Percentiles rank a stretch among this genome's conserved stretches.
phyloP scores from a whole-genome alignment of 2,888 invertebrate genomes.

The Sminthurides aquaticus region DNA sequence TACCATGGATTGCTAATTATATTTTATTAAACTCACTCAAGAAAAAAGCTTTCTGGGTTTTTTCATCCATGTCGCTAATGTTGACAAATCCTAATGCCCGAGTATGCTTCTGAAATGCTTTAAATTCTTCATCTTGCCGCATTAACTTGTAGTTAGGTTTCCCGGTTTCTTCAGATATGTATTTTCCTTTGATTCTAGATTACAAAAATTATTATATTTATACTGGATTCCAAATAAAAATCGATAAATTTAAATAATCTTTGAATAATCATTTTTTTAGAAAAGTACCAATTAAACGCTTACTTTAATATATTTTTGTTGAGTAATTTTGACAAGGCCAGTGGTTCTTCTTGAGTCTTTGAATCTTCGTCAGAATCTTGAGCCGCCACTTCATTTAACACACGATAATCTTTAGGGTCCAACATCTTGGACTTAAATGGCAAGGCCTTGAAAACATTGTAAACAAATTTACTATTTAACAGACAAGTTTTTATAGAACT shows the following conservation, averaged over 20 bases:
- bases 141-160: constrained; percentile 29
- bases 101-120: constrained; percentile 27
- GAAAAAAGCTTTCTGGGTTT: constrained; percentile 38
- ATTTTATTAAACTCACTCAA: constrained; percentile 30
- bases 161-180: constrained; percentile 29
- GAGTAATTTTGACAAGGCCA: constrained; percentile 24
- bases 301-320: constrained; percentile 23
- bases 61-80: constrained; percentile 21
- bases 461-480: neutral
- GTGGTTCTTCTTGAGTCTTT: neutral
- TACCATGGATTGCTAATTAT: too few species aligned
- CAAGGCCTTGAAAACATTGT: neutral
- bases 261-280: too few species aligned
- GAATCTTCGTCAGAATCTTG: neutral
- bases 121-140: constrained; percentile 26
- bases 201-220: neutral
- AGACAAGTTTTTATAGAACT: neutral
- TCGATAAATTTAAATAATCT: too few species aligned
- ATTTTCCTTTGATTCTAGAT: constrained; percentile 33
- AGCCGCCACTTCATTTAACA: neutral
- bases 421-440: constrained; percentile 7
- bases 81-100: constrained; percentile 24
- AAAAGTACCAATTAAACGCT: too few species aligned
- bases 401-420: constrained; percentile 6
- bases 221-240: neutral